phyloP scores from a whole-genome alignment of 2,797 vertebrate species.

The Anableps anableps region DNA sequence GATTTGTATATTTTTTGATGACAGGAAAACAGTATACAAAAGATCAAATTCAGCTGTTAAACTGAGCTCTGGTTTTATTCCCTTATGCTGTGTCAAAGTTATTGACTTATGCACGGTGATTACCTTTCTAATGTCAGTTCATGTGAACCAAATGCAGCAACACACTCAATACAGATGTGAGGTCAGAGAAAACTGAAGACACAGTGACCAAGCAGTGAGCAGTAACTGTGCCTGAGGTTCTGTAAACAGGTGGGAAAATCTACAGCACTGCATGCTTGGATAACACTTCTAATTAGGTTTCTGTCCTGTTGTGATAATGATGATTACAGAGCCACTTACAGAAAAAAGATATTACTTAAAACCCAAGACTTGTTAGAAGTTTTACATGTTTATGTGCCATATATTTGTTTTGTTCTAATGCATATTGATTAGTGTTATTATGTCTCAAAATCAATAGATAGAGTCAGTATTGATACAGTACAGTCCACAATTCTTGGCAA shows the following conservation, averaged over 20 bases:
- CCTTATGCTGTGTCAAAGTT: too few species aligned
- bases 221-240: neutral
- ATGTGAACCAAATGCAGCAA: conserved; percentile 2
- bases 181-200: neutral
- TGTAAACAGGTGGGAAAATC: neutral
- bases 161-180: neutral
- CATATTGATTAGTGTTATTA: neutral
- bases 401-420: neutral
- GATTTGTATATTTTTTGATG: neutral
- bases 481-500: neutral
- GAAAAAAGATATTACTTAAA: neutral
- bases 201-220: neutral
- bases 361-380: neutral
- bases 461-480: neutral
- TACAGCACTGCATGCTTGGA: neutral
- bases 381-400: neutral
- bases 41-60: neutral
- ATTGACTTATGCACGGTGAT: neutral
- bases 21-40: neutral
- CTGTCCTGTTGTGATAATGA: conserved; percentile 1
- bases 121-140: neutral
- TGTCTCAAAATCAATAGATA: neutral
- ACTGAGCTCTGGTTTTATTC: neutral
- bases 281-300: conserved; percentile 1
- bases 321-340: neutral